Conservation (phyloP, 2,888 invertebrate species). For the Andrena bucephala region DNA sequence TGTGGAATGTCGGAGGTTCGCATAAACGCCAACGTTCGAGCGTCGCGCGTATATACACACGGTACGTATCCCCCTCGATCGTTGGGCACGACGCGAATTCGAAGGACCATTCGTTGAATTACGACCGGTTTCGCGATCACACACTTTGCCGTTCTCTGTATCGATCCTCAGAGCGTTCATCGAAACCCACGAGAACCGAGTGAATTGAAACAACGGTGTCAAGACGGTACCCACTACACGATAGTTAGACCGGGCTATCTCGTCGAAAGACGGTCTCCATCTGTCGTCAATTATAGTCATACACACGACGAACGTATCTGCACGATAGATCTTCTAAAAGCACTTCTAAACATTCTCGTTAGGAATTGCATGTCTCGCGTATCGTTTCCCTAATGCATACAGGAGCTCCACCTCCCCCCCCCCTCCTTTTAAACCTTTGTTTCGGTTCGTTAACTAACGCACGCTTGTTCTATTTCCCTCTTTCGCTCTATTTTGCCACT, state of each 20-base stretch:
- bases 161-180: conserved; percentile 12
- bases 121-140: not conserved
- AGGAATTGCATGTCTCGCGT: conserved; percentile 56
- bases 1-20: conserved; percentile 57
- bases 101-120: not conserved
- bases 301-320: conserved; percentile 56
- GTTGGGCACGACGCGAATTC: conserved; percentile 10
- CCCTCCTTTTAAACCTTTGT: not conserved
- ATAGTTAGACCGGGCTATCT: conserved; percentile 72
- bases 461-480: conserved; percentile 32
- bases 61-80: not conserved
- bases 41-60: not conserved
- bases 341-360: conserved; percentile 45
- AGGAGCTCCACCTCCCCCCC: conserved; percentile 16
- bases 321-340: conserved; percentile 57
- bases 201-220: conserved; percentile 42
- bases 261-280: conserved; percentile 62
- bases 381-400: conserved; percentile 46
- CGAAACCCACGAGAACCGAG: conserved; percentile 38
- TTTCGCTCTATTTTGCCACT: conserved; percentile 19
- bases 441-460: conserved; percentile 18
- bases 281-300: conserved; percentile 40
- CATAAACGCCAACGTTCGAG: conserved; percentile 33
- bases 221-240: conserved; percentile 57
- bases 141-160: not conserved